Percentiles rank a stretch among this genome's conserved stretches.
Evolutionary conservation across 1,140 invertebrate species (phyloP).

Genomic region (Tribolium madens): DNA sequence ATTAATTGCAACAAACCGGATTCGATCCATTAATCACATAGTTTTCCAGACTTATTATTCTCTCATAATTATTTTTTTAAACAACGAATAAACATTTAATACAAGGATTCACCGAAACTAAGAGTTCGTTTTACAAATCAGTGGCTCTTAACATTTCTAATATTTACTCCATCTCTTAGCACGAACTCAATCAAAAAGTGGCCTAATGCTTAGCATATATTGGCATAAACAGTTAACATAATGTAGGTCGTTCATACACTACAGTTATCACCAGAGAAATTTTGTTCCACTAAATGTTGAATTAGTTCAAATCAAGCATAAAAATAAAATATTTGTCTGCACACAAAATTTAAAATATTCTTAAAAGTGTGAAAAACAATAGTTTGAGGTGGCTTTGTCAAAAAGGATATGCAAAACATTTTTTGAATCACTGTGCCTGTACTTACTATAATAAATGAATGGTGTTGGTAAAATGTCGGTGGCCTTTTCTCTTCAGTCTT

Average conservation of each 20-base stretch:
- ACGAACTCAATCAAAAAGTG: not conserved
- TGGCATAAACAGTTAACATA: conserved; percentile 32
- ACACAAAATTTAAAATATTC: not conserved
- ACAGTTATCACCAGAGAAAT: conserved; percentile 31
- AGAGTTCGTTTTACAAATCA: not conserved
- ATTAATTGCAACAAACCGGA: conserved; percentile 1
- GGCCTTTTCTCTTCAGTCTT: conserved; percentile 43
- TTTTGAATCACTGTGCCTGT: conserved; percentile 28
- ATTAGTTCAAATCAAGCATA: not conserved
- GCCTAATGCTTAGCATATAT: conserved; percentile 7
- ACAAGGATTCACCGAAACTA: not conserved
- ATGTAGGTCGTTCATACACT: conserved; percentile 16
- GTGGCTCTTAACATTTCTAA: conserved; percentile 26
- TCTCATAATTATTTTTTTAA: conserved; percentile 16
- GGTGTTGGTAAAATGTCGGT: conserved; percentile 41
- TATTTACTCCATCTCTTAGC: conserved; percentile 2
- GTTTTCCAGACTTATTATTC: conserved; percentile 4
- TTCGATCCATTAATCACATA: not conserved
- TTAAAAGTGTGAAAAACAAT: not conserved
- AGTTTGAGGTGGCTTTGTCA: not conserved
- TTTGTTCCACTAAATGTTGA: not conserved
- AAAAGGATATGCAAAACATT: conserved; percentile 16
- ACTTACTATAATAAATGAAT: conserved; percentile 34
- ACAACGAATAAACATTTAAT: not conserved
- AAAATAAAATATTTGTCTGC: not conserved